Percentiles rank a stretch among this genome's conserved stretches.
phyloP scores from a whole-genome alignment of 2,888 invertebrate genomes.

The Drosophila kuntzei region DNA sequence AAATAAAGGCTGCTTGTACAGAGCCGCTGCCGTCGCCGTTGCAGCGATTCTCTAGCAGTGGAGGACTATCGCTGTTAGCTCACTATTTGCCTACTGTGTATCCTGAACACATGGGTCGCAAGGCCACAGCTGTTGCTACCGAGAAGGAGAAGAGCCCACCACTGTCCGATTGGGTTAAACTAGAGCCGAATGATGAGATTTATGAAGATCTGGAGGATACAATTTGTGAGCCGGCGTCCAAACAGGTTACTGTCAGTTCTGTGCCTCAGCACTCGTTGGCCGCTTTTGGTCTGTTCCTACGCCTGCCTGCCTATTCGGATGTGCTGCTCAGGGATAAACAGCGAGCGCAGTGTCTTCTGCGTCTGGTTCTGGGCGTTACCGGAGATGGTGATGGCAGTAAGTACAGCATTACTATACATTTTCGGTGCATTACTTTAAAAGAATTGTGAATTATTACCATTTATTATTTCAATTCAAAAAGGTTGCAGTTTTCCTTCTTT shows the following conservation, averaged over 20 bases:
- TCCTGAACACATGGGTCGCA: constrained; percentile 89
- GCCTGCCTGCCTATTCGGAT: constrained; percentile 96
- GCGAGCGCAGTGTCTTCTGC: constrained; percentile 93
- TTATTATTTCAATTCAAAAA: too few relatives aligned
- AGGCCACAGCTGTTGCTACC: constrained; percentile 86
- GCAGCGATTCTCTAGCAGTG: constrained; percentile 94
- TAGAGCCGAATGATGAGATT: constrained; percentile 88
- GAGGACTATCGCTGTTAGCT: constrained; percentile 95
- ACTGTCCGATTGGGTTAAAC: constrained; percentile 85
- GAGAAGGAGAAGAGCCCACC: constrained; percentile 85
- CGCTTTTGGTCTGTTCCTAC: constrained; percentile 94
- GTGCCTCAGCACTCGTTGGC: constrained; percentile 96
- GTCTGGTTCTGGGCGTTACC: constrained; percentile 95
- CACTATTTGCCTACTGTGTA: constrained; percentile 95
- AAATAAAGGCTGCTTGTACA: constrained; percentile 81
- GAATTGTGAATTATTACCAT: too few relatives aligned
- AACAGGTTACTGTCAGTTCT: constrained; percentile 87
- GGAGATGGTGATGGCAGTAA: constrained; percentile 96
- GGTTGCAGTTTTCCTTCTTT: too few relatives aligned
- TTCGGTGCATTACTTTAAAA: too few relatives aligned
- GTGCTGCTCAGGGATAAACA: constrained; percentile 93
- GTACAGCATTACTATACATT: constrained; percentile 49
- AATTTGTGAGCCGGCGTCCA: constrained; percentile 86
- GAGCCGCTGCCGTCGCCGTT: constrained; percentile 87
- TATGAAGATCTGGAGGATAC: constrained; percentile 88